Evolutionary conservation across 2,113 vertebrate species (phyloP).

Genomic region (Peromyscus maniculatus): DNA sequence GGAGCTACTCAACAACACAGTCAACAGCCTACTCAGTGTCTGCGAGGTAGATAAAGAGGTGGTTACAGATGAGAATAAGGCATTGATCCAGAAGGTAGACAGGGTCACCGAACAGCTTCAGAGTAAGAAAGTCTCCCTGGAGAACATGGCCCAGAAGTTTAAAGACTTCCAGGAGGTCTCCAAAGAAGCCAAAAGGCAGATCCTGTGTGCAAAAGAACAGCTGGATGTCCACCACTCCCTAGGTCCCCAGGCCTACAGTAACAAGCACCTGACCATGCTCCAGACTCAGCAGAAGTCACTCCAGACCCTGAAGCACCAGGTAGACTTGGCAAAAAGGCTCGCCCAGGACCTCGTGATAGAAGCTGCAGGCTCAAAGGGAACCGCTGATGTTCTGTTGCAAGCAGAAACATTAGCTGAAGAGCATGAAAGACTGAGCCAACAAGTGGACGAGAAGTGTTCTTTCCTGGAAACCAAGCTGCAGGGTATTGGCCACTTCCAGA

Average conservation of each 20-base stretch:
- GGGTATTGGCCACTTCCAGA: conserved; percentile 97
- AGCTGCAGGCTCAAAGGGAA: conserved; percentile 92
- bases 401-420: conserved; percentile 92
- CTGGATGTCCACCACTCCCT: conserved; percentile 90
- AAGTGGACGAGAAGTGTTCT: conserved; percentile 92
- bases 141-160: conserved; percentile 92
- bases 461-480: conserved; percentile 96
- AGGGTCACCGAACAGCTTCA: conserved; percentile 91
- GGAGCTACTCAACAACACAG: conserved; percentile 92
- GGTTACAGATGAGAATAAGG: conserved; percentile 89
- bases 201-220: conserved; percentile 92
- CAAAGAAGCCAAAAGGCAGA: conserved; percentile 91
- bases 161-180: conserved; percentile 94
- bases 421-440: conserved; percentile 88
- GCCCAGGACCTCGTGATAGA: conserved; percentile 93
- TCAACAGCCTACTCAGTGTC: conserved; percentile 91
- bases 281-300: conserved; percentile 96
- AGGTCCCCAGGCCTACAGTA: conserved; percentile 94
- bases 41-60: conserved; percentile 91
- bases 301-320: conserved; percentile 89
- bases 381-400: conserved; percentile 93
- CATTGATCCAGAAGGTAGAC: conserved; percentile 90
- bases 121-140: conserved; percentile 91
- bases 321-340: conserved; percentile 91
- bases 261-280: conserved; percentile 94